Conservation (phyloP, 2,113 vertebrate genomes). For the Chlorodrepanis virens region DNA sequence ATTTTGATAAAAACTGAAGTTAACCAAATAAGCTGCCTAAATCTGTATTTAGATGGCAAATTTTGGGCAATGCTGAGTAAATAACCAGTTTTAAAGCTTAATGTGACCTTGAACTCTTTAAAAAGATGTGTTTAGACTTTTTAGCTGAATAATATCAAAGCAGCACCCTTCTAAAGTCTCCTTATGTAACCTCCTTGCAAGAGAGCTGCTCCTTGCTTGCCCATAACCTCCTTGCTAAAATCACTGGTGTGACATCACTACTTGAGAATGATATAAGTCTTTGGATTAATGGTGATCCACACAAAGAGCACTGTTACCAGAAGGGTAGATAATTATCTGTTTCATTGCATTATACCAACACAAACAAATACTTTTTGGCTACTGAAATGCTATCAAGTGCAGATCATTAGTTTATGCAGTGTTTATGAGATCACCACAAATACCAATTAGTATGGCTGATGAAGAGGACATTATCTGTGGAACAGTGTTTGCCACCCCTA, state of each 20-base stretch:
- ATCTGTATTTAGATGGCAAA: background rate
- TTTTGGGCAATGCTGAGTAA: background rate
- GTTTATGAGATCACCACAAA: slow-evolving; percentile 45
- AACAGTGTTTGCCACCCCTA: slow-evolving; percentile 12
- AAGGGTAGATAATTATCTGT: slow-evolving; percentile 13
- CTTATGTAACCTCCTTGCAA: background rate
- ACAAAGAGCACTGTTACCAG: background rate
- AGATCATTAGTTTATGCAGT: background rate
- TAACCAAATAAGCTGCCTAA: background rate
- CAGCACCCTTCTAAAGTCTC: background rate
- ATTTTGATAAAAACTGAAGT: background rate
- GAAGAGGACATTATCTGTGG: slow-evolving; percentile 34
- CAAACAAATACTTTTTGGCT: slow-evolving; percentile 27
- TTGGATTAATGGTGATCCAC: background rate
- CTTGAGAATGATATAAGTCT: background rate
- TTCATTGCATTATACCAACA: background rate
- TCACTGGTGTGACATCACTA: background rate
- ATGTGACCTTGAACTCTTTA: background rate
- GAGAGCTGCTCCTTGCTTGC: background rate
- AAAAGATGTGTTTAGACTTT: background rate
- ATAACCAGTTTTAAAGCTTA: background rate
- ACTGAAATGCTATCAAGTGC: background rate
- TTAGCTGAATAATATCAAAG: background rate
- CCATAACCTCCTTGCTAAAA: background rate
- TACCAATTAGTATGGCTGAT: slow-evolving; percentile 41